Conservation (phyloP, 2,888 invertebrate species). For the Leucozona laternaria region DNA sequence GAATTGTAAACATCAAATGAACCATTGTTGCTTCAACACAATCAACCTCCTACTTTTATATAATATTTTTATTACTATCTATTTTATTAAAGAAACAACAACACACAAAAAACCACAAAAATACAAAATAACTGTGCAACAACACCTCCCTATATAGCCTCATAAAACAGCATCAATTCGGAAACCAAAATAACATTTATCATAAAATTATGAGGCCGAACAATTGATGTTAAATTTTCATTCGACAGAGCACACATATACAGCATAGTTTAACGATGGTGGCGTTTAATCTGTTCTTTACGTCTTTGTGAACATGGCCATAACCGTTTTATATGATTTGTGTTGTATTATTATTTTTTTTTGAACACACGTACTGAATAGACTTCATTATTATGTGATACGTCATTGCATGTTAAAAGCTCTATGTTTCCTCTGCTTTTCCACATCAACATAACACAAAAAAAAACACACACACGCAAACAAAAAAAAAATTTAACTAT, state of each 20-base stretch:
- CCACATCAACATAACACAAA: background rate
- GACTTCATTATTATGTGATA: conserved; percentile 72
- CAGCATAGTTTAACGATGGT: background rate
- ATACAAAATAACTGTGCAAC: background rate
- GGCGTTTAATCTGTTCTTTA: conserved; percentile 56
- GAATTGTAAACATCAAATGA: conserved; percentile 1
- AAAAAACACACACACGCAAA: background rate
- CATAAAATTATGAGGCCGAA: conserved; percentile 59
- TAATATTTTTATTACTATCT: background rate
- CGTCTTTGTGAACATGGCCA: conserved; percentile 43
- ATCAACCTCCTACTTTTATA: background rate
- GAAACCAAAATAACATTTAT: conserved; percentile 57
- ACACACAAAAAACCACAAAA: background rate
- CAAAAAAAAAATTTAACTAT: conserved; percentile 7
- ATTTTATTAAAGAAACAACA: no score
- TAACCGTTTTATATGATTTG: conserved; percentile 30
- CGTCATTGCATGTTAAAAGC: conserved; percentile 42
- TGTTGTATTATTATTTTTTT: conserved; percentile 30
- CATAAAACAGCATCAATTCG: conserved; percentile 44
- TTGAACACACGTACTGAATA: conserved; percentile 10
- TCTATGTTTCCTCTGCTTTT: background rate
- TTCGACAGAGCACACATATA: conserved; percentile 40
- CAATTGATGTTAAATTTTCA: conserved; percentile 63
- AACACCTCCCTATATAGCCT: background rate
- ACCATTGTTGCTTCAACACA: background rate